Conservation (phyloP, 1,140 invertebrate species). For the Leptonema lineaticorne region DNA sequence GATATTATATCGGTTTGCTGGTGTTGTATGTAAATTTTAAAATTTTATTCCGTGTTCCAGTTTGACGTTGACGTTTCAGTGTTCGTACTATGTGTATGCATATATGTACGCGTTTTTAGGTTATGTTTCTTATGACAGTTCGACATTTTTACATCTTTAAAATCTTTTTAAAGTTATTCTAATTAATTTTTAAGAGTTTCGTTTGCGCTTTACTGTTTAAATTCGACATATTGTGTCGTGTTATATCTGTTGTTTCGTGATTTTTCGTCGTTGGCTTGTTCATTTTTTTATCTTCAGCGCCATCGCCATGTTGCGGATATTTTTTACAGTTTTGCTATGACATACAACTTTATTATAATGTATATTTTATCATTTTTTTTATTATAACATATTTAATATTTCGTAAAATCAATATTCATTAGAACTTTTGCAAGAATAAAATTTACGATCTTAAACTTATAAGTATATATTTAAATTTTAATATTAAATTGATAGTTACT, state of each 20-base stretch:
- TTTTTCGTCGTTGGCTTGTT: background rate
- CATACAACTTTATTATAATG: too few relatives aligned
- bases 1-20: background rate
- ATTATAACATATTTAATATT: too few relatives aligned
- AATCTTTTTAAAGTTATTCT: background rate
- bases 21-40: background rate
- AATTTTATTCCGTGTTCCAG: background rate
- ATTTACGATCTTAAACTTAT: too few relatives aligned
- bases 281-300: constrained; percentile 12
- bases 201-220: background rate
- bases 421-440: too few relatives aligned
- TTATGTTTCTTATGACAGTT: background rate
- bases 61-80: background rate
- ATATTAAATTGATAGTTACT: too few relatives aligned
- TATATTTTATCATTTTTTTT: too few relatives aligned
- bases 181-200: background rate
- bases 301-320: constrained; percentile 16
- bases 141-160: background rate
- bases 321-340: too few relatives aligned
- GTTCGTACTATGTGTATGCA: background rate
- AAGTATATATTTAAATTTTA: too few relatives aligned
- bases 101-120: background rate
- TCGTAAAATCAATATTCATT: too few relatives aligned
- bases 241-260: background rate
- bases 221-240: too few relatives aligned